Base-by-base conservation (phyloP, 2,888 invertebrate species). In the Plebejus anna region DNA sequence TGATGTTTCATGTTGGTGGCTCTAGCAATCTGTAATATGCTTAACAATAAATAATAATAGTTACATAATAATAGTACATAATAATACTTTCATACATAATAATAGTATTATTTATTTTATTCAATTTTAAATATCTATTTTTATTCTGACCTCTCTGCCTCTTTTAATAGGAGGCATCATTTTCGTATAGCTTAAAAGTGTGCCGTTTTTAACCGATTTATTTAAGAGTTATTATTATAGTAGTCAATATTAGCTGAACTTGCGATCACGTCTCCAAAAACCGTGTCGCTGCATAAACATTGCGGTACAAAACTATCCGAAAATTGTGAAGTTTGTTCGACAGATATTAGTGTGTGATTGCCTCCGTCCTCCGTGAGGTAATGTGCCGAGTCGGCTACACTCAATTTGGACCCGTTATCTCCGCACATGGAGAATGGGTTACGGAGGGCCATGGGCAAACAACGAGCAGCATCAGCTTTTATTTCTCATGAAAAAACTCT, bases 321-420 rank as follows among this genome's bases (percentile, higher is more conserved):
- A 22, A 72, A 28, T 47, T 72, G 47, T 42, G 22, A 47, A 22
- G 72, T 47, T 47, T 72, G 72, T 72, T 72, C 47, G 13, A 47
- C 72, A 42, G 22, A 66, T 22, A 47, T 71, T n/a, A 42, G 72
- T 22, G 42, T 47, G 22, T 42, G 72, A 72, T 42, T n/a, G 72
- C 72, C 72, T 47, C 42, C 72, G 42, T 42, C 72, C 72, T 47
- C 42, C 72, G 42, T 42, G 72, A 47, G 72, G 72, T 72, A 72
- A 72, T 38, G 72, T 42, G 47, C 47, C 72, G 47, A 72, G 47
- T 72, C 72, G 72, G 72, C 42, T 72, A 72, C 47, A 72, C 72
- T 42, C 47, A 72, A 42, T 42, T 72, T 72, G 72, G 47, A 72
- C 22, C 72, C 72, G 72, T 72, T 72, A 72, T 47, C 72, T 72